Evolutionary conservation across 2,797 vertebrate genomes (phyloP).

Genomic region (Danio jaintianensis): DNA sequence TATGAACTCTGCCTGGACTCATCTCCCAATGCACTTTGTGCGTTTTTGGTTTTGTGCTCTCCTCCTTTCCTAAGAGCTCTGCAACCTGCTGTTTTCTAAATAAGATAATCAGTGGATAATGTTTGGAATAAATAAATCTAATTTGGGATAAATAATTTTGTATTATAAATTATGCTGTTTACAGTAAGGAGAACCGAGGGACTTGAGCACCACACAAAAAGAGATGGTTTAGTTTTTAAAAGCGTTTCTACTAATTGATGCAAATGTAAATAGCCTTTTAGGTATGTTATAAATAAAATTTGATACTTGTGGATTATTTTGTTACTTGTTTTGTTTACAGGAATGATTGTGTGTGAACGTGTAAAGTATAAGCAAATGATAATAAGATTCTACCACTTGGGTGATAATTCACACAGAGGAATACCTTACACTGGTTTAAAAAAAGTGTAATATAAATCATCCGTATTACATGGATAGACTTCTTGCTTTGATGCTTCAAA

Average conservation of each 20-base stretch:
- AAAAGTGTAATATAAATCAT: slow-evolving; percentile 2
- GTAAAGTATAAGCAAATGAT: background rate
- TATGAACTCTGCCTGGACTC: slow-evolving; percentile 31
- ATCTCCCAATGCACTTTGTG: slow-evolving; percentile 44
- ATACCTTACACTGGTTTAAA: background rate
- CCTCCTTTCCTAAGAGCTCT: slow-evolving; percentile 63
- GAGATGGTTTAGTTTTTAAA: slow-evolving; percentile 78
- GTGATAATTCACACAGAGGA: background rate
- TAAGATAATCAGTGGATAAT: slow-evolving; percentile 69
- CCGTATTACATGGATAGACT: background rate
- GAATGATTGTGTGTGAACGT: background rate
- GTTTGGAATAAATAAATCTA: slow-evolving; percentile 66
- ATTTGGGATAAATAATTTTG: slow-evolving; percentile 84
- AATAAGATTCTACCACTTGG: slow-evolving; percentile 13
- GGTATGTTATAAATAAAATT: slow-evolving; percentile 95
- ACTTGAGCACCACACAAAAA: slow-evolving; percentile 72
- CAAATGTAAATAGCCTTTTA: slow-evolving; percentile 90
- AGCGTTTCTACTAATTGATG: slow-evolving; percentile 89
- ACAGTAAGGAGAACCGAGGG: slow-evolving; percentile 67
- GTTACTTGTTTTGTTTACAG: slow-evolving; percentile 49
- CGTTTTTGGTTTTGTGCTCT: slow-evolving; percentile 65
- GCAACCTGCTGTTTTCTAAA: slow-evolving; percentile 66
- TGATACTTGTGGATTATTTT: slow-evolving; percentile 79
- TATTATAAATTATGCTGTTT: slow-evolving; percentile 87
- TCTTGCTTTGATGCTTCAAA: slow-evolving; percentile 9